These are phyloP conservation scores for Grantiella picta DNA, from an alignment of 2,113 vertebrate species.

Conservation along the genomic window DNA sequence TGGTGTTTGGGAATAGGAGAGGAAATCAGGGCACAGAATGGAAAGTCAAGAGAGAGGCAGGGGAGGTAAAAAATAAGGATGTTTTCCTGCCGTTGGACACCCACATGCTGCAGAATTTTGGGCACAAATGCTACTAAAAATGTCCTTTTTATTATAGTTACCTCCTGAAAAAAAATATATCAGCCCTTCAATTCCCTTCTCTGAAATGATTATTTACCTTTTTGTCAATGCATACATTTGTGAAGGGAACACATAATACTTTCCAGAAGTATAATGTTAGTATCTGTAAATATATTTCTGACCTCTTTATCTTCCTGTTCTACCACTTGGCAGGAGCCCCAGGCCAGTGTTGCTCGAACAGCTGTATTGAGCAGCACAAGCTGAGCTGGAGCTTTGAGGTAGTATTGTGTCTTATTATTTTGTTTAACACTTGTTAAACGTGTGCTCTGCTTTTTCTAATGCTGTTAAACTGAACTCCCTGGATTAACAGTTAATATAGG, in stretches of 20 bases:
- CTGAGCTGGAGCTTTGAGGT: background rate
- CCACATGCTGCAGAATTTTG: background rate
- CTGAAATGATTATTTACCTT: background rate
- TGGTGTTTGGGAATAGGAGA: background rate
- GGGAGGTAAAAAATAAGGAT: background rate
- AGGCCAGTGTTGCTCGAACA: background rate
- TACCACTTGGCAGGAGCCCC: background rate
- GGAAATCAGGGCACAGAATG: fast-evolving
- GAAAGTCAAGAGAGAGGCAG: background rate
- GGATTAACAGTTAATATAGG: background rate
- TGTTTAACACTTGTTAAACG: background rate
- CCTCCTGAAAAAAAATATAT: background rate
- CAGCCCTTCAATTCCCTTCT: background rate
- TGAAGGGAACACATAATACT: background rate
- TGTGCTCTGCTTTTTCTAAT: background rate
- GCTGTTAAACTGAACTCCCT: background rate
- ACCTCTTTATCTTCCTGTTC: background rate
- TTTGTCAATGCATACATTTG: background rate
- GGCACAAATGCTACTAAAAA: background rate
- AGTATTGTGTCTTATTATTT: background rate
- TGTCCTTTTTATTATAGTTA: background rate
- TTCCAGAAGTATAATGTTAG: background rate
- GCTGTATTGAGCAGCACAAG: background rate
- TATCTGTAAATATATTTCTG: background rate
- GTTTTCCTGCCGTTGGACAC: background rate